phyloP scores from a whole-genome alignment of 2,888 invertebrate genomes.

The Criorhina ranunculi region DNA sequence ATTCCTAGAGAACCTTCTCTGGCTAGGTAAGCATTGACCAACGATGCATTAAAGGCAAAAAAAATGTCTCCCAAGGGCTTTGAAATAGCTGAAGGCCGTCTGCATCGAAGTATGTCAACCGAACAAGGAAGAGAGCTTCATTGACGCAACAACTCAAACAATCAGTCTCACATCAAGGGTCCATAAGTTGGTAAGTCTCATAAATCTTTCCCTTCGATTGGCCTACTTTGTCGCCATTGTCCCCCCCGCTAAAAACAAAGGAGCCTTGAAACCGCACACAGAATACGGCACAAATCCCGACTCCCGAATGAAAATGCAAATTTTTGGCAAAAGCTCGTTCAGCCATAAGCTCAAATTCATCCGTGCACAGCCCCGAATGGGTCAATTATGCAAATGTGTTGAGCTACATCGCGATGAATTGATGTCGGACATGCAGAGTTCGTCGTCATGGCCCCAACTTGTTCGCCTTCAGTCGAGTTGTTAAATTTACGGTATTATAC shows the following conservation, averaged over 20 bases:
- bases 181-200: constrained; percentile 25
- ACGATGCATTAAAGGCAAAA: too few species aligned
- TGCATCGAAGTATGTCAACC: too few species aligned
- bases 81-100: too few species aligned
- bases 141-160: too few species aligned
- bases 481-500: constrained; percentile 74
- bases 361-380: constrained; percentile 80
- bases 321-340: constrained; percentile 81
- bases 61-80: too few species aligned
- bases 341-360: constrained; percentile 83
- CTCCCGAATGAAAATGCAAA: constrained; percentile 71
- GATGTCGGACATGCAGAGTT: constrained; percentile 81
- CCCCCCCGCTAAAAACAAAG: constrained; percentile 30
- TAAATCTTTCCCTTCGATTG: constrained; percentile 47
- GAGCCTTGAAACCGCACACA: constrained; percentile 53
- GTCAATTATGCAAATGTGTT: constrained; percentile 83
- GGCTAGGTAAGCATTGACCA: too few species aligned
- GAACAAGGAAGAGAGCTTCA: too few species aligned
- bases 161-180: constrained; percentile 26
- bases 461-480: constrained; percentile 55
- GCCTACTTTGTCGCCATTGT: constrained; percentile 56
- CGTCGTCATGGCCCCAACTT: constrained; percentile 70
- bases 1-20: too few species aligned
- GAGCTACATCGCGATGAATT: constrained; percentile 76
- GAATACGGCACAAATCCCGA: constrained; percentile 38